Base-by-base conservation (phyloP, 2,113 vertebrate species). In the Hypomesus transpacificus region DNA sequence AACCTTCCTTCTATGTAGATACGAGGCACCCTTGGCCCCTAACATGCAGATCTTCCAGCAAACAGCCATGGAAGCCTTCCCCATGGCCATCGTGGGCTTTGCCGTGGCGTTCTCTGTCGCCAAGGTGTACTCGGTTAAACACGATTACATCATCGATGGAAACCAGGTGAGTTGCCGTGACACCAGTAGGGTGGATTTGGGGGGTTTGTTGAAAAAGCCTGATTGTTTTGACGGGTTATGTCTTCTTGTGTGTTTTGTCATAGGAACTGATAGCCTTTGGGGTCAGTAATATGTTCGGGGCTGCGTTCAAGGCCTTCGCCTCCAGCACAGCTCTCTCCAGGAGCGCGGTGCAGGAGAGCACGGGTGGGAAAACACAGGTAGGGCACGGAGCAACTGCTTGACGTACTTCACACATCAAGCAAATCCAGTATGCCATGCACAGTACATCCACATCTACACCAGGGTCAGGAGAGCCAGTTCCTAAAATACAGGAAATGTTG, bases 321-420 rank as follows among this genome's bases (percentile, higher is more conserved):
- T 91, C 92, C 0, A 98, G 96, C 54, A 98, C 96, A 0, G 88
- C 96, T 75, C 92, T 98, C 22, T 97, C 97, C 26, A 94, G 97
- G 84, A 97, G 93, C 0, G 95, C 93, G 7, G 94, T 99, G 24
- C 97, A 99, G 80, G 97, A 97, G 78, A 98, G 96, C 82, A 96
- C 96, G 0, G 97, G 97, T 18, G 95, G 97, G 1, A 99, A 98
- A 90, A 99, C 95, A 0, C 97, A 99, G 95, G 96, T 98, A 92
- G 56, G 52, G 3, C 6, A 18, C 1, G 39, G 13, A 31, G 16
- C 28, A 31, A 51, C 58, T 31, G 6, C 24, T 26, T 31, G 61
- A 63, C 16, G 8, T 52, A 14, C 63, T 18, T 59, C 31, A 68
- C 31, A 70, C 13, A 34, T 34, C 31, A 34, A 34, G 1, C 6